These are phyloP conservation scores for Mionectes macconnelli DNA, from an alignment of 2,113 vertebrate species.

Conservation along the genomic window DNA sequence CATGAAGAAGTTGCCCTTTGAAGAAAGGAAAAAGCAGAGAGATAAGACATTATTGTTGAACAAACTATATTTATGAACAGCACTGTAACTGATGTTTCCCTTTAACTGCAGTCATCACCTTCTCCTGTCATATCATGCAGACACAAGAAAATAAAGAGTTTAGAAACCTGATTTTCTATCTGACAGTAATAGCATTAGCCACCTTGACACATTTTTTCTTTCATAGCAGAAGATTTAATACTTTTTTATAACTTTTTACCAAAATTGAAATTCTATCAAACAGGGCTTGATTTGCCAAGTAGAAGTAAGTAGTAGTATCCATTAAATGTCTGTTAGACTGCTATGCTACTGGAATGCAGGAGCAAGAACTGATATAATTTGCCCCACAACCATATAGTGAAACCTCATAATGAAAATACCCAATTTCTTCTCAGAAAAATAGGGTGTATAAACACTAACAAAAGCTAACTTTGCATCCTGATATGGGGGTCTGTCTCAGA, in stretches of 20 bases:
- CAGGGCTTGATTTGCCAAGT: not conserved
- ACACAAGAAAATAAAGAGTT: constrained; percentile 41
- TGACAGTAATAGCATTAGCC: not conserved
- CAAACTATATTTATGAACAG: constrained; percentile 44
- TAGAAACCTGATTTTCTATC: constrained; percentile 28
- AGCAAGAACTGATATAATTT: not conserved
- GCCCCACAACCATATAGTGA: rapidly evolving
- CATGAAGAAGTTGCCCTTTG: not conserved
- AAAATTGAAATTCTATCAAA: not conserved
- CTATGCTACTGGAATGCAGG: not conserved
- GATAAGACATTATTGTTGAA: not conserved
- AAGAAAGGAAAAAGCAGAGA: not conserved
- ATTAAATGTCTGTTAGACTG: not conserved
- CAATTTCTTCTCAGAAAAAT: not conserved
- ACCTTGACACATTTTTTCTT: not conserved
- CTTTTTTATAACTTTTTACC: not conserved
- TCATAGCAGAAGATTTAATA: not conserved
- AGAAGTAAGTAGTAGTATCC: not conserved
- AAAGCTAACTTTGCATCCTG: not conserved
- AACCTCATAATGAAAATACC: not conserved
- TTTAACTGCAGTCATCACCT: constrained; percentile 26
- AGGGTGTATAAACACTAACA: not conserved
- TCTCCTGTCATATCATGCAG: constrained; percentile 32
- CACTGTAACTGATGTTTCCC: constrained; percentile 12
- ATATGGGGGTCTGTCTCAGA: not conserved